Evolutionary conservation across 2,797 vertebrate species (phyloP).

Genomic region (Catamblyrhynchus diadema): DNA sequence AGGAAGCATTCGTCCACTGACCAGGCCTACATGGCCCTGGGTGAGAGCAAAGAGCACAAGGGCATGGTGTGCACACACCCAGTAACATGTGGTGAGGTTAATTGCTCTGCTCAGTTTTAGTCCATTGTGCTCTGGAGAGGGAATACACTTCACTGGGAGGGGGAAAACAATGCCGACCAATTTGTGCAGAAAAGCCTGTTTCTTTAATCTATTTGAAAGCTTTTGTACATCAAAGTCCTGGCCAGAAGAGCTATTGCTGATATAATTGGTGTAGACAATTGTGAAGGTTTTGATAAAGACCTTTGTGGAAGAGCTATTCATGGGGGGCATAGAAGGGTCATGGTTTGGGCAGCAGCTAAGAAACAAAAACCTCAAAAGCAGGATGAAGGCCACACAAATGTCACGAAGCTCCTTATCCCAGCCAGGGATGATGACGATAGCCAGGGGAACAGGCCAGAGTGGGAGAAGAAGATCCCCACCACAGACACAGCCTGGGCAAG

Average conservation of each 20-base stretch:
- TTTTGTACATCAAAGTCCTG: neutral
- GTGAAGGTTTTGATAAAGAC: neutral
- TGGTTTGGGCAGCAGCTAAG: neutral
- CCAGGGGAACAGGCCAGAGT: neutral
- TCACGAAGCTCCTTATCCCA: fast-evolving
- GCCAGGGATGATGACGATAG: fast-evolving
- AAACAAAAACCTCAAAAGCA: neutral
- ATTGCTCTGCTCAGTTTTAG: neutral
- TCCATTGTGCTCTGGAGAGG: fast-evolving
- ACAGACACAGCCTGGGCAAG: neutral
- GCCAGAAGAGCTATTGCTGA: neutral
- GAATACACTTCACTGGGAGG: fast-evolving
- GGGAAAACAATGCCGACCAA: fast-evolving
- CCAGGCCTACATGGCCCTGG: neutral
- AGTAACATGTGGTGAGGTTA: neutral
- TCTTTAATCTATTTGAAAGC: conserved; percentile 11
- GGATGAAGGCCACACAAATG: neutral
- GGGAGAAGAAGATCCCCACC: neutral
- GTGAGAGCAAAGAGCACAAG: neutral
- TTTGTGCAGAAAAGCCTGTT: neutral
- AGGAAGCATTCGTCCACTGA: neutral
- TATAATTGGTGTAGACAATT: neutral
- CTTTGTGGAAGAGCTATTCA: neutral
- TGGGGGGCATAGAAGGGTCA: neutral
- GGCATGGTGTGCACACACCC: fast-evolving